A percentile compares a stretch with the other conserved stretches of the same genome.
These are phyloP conservation scores for Virgularia gustaviana DNA, from an alignment of 92 coral and sea anemone species.

Conservation along the genomic window DNA sequence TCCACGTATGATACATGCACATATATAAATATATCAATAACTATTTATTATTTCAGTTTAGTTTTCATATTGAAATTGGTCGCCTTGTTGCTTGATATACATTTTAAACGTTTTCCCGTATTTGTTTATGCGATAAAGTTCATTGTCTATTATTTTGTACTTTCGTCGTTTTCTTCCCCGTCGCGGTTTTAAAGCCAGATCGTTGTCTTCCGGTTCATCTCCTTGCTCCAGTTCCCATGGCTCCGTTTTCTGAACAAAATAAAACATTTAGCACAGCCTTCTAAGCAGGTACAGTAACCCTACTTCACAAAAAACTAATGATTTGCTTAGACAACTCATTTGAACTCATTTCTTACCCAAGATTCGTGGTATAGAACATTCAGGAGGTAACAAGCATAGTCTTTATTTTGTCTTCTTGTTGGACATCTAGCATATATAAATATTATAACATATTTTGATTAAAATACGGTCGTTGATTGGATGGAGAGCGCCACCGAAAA, in stretches of 20 bases:
- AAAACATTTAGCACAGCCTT: neutral
- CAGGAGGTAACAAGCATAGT: slow-evolving; percentile 81
- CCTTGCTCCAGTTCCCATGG: slow-evolving; percentile 79
- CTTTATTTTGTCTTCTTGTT: slow-evolving; percentile 90
- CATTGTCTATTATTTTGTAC: slow-evolving; percentile 64
- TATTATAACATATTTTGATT: too few relatives aligned
- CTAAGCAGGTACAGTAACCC: neutral
- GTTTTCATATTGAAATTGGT: slow-evolving; percentile 15
- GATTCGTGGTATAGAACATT: slow-evolving; percentile 91
- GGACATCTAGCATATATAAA: too few relatives aligned
- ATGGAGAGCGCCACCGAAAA: too few relatives aligned
- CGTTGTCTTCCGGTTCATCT: slow-evolving; percentile 49
- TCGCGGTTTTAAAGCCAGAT: slow-evolving; percentile 47
- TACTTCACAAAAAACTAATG: neutral
- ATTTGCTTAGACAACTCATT: neutral
- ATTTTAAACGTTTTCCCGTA: slow-evolving; percentile 82
- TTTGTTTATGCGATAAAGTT: slow-evolving; percentile 73
- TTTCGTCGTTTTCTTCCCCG: slow-evolving; percentile 51
- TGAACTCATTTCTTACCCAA: slow-evolving; percentile 64
- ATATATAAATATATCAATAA: neutral
- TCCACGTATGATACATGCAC: neutral
- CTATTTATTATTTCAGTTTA: neutral
- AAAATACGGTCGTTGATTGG: too few relatives aligned
- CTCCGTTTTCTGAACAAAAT: slow-evolving; percentile 76
- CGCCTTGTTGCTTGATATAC: slow-evolving; percentile 50